These are phyloP conservation scores for Aplodontia rufa DNA, from an alignment of 2,113 vertebrate species.

Conservation along the genomic window DNA sequence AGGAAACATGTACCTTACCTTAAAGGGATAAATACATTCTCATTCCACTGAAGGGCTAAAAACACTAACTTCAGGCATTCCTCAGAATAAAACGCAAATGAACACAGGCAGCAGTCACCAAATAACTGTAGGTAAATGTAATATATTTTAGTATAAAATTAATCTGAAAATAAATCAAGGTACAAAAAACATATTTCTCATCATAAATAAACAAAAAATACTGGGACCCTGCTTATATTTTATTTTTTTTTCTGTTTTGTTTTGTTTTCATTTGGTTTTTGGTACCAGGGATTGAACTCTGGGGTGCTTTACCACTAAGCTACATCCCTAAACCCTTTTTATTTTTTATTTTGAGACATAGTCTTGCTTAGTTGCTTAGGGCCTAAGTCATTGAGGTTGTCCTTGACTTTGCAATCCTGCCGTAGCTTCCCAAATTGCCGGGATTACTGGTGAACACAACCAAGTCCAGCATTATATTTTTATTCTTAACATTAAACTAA, in stretches of 20 bases:
- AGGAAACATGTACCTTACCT: slow-evolving; percentile 82
- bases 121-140: slow-evolving; percentile 84
- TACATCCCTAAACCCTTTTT: too few relatives aligned
- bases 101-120: slow-evolving; percentile 91
- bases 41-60: slow-evolving; percentile 90
- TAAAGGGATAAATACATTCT: slow-evolving; percentile 76
- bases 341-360: too few relatives aligned
- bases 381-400: too few relatives aligned
- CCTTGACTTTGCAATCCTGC: too few relatives aligned
- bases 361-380: too few relatives aligned
- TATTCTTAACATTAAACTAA: slow-evolving; percentile 34
- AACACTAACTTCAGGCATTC: slow-evolving; percentile 88
- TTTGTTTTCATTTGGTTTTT: too few relatives aligned
- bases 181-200: background rate
- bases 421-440: too few relatives aligned
- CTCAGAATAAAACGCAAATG: slow-evolving; percentile 90
- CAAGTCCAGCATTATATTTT: background rate
- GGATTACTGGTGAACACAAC: too few relatives aligned
- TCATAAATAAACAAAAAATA: background rate
- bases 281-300: too few relatives aligned
- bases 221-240: background rate
- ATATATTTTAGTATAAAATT: slow-evolving; percentile 34
- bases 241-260: too few relatives aligned
- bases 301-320: too few relatives aligned
- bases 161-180: slow-evolving; percentile 36